phyloP scores from a whole-genome alignment of 2,797 vertebrate genomes.

The Sarcoramphus papa region DNA sequence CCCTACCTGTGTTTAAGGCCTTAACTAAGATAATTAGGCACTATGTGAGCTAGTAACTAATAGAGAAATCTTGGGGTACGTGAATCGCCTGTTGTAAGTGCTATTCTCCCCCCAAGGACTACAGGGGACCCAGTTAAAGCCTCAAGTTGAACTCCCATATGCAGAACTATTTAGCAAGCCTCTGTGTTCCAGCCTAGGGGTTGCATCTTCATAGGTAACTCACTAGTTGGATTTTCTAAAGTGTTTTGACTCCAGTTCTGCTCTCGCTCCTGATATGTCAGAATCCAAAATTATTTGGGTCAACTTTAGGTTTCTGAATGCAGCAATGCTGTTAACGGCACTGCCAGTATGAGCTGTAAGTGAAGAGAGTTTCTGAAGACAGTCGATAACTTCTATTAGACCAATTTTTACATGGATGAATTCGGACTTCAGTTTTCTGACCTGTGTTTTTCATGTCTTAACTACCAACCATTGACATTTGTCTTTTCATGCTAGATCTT shows the following conservation, averaged over 20 bases:
- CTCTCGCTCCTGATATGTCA: background rate
- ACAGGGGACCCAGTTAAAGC: background rate
- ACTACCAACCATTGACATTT: background rate
- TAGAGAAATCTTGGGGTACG: background rate
- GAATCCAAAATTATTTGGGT: background rate
- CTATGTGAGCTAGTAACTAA: background rate
- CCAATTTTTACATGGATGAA: background rate
- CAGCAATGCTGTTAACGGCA: background rate
- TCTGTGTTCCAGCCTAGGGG: background rate
- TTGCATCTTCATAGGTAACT: background rate
- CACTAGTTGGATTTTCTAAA: background rate
- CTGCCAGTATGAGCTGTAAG: background rate
- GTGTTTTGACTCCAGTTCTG: background rate
- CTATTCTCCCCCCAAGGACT: background rate
- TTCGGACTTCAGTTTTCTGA: slow-evolving; percentile 18
- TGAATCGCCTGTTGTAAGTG: background rate
- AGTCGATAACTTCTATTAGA: background rate
- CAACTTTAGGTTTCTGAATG: background rate
- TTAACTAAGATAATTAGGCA: background rate
- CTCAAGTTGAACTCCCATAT: background rate
- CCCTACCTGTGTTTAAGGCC: background rate
- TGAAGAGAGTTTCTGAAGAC: background rate
- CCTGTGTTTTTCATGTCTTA: background rate
- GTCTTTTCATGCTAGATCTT: background rate
- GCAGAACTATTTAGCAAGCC: background rate